These are phyloP conservation scores for Megalopta genalis DNA, from an alignment of 1,140 invertebrate genomes.

Conservation along the genomic window DNA sequence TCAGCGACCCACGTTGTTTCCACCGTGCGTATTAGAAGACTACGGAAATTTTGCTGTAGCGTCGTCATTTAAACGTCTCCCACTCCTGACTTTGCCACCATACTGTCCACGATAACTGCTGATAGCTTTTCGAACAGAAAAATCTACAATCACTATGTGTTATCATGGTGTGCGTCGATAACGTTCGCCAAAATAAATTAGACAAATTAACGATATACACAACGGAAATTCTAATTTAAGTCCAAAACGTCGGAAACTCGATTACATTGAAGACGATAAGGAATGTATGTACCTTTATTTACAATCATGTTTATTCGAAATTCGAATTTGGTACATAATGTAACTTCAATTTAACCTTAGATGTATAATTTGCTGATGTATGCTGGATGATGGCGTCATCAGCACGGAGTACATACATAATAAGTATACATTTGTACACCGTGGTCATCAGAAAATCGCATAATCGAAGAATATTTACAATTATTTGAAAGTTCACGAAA, in stretches of 20 bases:
- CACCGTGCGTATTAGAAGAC: background rate
- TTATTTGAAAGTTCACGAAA: too few species aligned
- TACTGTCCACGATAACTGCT: background rate
- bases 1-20: background rate
- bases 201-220: too few species aligned
- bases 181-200: background rate
- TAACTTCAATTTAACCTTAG: background rate
- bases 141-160: background rate
- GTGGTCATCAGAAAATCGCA: background rate
- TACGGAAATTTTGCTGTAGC: background rate
- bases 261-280: background rate
- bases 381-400: background rate
- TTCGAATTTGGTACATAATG: background rate
- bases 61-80: conserved; percentile 15
- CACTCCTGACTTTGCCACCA: background rate
- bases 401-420: too few species aligned
- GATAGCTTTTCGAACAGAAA: background rate
- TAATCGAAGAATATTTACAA: too few species aligned
- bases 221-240: background rate
- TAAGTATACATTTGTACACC: too few species aligned
- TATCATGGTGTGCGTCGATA: conserved; percentile 1
- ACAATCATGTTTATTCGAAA: too few species aligned
- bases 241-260: background rate
- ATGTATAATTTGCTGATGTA: too few species aligned
- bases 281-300: too few species aligned